These are phyloP conservation scores for Acyrthosiphon pisum DNA, from an alignment of 1,140 invertebrate genomes.

Conservation along the genomic window DNA sequence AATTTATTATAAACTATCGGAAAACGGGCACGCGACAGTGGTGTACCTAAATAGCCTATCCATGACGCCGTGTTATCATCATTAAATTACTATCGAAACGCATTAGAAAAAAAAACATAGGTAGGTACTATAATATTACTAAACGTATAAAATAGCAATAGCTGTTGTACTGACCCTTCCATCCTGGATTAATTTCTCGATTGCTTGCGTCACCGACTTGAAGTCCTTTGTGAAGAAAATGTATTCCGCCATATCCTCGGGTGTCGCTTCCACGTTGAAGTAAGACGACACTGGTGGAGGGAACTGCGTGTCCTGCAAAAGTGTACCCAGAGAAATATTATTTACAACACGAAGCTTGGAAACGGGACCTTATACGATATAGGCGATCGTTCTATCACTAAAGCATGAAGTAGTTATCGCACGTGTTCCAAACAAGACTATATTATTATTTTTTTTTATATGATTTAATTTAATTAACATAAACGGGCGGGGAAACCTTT, in stretches of 20 bases:
- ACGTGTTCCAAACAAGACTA: not conserved
- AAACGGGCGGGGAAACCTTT: not conserved
- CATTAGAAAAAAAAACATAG: not conserved
- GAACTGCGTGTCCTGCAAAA: not conserved
- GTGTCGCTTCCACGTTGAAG: slow-evolving; percentile 70
- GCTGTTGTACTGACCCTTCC: slow-evolving; percentile 69
- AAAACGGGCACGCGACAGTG: not conserved
- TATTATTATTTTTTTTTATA: not conserved
- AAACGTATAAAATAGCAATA: not conserved
- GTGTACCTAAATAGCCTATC: not conserved
- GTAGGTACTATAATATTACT: not conserved
- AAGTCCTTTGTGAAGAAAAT: slow-evolving; percentile 81
- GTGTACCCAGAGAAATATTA: not conserved
- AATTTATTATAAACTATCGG: not conserved
- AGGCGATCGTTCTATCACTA: not conserved
- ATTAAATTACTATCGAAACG: not conserved
- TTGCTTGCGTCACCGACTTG: slow-evolving; percentile 74
- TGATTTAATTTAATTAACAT: not conserved
- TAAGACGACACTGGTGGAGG: slow-evolving; percentile 59
- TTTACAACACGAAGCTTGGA: not conserved
- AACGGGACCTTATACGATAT: not conserved
- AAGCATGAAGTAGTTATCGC: not conserved
- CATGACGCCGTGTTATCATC: not conserved
- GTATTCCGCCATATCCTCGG: slow-evolving; percentile 78
- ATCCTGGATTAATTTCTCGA: slow-evolving; percentile 76